Conservation (phyloP, 1,140 invertebrate genomes). For the Planococcus citri region DNA sequence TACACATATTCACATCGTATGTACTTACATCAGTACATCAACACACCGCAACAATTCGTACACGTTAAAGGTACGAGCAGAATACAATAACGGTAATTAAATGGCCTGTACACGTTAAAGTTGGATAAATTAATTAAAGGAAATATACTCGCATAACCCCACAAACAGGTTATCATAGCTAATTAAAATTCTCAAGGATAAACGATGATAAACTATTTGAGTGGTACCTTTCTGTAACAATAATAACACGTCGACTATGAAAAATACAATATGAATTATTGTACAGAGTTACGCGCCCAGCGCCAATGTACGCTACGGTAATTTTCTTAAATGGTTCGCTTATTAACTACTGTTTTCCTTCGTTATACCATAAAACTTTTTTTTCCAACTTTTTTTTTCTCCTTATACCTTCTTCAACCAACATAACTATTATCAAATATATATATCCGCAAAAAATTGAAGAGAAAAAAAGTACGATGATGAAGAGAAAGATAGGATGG, state of each 20-base stretch:
- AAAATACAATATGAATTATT: background rate
- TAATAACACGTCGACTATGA: constrained; percentile 7
- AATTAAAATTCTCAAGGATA: constrained; percentile 8
- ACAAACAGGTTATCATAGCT: background rate
- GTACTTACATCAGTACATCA: too few relatives aligned
- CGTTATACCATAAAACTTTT: too few relatives aligned
- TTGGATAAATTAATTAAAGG: constrained; percentile 6
- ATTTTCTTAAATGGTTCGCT: background rate
- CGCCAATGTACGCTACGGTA: background rate
- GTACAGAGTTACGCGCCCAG: background rate
- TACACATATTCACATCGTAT: too few relatives aligned
- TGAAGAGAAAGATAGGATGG: too few relatives aligned
- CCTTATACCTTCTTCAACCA: too few relatives aligned
- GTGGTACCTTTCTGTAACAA: constrained; percentile 6
- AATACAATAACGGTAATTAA: constrained; percentile 4
- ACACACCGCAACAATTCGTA: too few relatives aligned
- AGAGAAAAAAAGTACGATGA: too few relatives aligned
- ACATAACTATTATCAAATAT: too few relatives aligned
- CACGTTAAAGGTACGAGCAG: background rate
- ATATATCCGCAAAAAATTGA: too few relatives aligned
- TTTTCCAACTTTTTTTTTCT: background rate
- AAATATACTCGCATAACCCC: constrained; percentile 2
- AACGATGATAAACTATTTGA: constrained; percentile 7
- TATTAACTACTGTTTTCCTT: background rate
- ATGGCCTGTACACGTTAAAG: background rate